Base-by-base conservation (phyloP, 2,888 invertebrate genomes). In the Eilema sororculum region DNA sequence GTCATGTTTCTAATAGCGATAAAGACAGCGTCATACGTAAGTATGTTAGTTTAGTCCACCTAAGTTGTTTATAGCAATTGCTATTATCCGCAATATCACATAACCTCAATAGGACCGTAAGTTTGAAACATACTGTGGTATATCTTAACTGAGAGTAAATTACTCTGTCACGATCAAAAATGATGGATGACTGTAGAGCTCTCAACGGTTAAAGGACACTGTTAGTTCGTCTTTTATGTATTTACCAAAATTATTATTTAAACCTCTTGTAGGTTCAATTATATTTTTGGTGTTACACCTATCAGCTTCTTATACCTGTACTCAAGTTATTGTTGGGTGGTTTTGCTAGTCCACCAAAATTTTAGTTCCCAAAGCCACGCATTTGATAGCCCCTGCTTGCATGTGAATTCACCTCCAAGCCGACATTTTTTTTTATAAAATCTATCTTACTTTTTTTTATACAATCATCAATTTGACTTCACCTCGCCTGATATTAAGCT, bases 61-160 rank as follows among this genome's bases (percentile, higher is more conserved):
- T 74, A 78, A 80, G 62, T 71, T 58, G 67, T 73, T n/a, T 52
- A 52, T 46, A 20, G 46, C 46, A 76, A 69, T 62, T 72, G 76
- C 68, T 78, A 28, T 58, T 64, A 41, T 37, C 63, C 68, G 41
- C 63, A 63, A 30, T 41, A 24, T 66, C 66, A 69, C 61, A 59
- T 66, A 56, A 25, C 71, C 66, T 65, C 71, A 65, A 68, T 70
- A 77, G 72, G 81, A 79, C 73, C 81, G 79, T 74, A 76, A 67
- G 63, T 67, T 41, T 67, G 20, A 28, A 68, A 66, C 71, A 63
- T 65, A 69, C 62, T 33, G 63, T 67, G 74, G 69, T 62, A 65
- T 52, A 63, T 46, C 10, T 1, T 4, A 58, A 37, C 56, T 68
- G 61, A 46, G 4, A 28, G 12, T 41, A 67, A 59, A 67, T 33